A percentile compares a stretch with the other conserved stretches of the same genome.
phyloP scores from a whole-genome alignment of 2,113 vertebrate species.

The Lagopus leucura region DNA sequence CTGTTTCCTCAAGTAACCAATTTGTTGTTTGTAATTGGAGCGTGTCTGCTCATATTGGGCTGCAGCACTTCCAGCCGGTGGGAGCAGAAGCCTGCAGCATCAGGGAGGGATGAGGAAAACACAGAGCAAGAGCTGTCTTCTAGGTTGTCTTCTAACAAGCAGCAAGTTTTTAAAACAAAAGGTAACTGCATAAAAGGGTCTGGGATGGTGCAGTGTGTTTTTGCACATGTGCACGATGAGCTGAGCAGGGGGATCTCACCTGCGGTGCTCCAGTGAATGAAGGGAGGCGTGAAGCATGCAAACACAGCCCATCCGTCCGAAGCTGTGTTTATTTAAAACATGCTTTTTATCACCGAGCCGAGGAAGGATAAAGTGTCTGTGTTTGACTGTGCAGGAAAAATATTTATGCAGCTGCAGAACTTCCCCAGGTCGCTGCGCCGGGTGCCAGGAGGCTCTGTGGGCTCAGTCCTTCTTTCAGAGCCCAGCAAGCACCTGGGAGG shows the following conservation, averaged over 20 bases:
- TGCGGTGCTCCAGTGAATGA: background rate
- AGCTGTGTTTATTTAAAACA: background rate
- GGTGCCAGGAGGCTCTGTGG: background rate
- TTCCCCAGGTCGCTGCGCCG: background rate
- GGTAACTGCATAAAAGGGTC: accelerated
- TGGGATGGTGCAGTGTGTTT: accelerated
- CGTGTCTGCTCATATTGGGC: background rate
- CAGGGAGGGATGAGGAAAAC: accelerated
- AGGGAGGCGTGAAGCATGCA: background rate
- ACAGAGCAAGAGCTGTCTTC: accelerated
- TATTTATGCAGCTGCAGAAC: background rate
- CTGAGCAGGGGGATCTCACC: background rate
- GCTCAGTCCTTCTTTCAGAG: background rate
- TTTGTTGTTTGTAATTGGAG: background rate
- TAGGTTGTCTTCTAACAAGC: accelerated
- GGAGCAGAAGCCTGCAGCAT: background rate
- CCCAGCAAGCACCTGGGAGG: background rate
- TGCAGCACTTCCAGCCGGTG: background rate
- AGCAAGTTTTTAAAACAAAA: background rate
- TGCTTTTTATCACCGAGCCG: background rate
- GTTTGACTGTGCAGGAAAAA: background rate
- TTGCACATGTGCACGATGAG: background rate
- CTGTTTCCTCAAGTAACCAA: background rate
- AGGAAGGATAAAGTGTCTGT: slow-evolving; percentile 40
- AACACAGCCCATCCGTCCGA: background rate